Conservation (phyloP, 1,140 invertebrate genomes). For the Babylonia areolata region DNA sequence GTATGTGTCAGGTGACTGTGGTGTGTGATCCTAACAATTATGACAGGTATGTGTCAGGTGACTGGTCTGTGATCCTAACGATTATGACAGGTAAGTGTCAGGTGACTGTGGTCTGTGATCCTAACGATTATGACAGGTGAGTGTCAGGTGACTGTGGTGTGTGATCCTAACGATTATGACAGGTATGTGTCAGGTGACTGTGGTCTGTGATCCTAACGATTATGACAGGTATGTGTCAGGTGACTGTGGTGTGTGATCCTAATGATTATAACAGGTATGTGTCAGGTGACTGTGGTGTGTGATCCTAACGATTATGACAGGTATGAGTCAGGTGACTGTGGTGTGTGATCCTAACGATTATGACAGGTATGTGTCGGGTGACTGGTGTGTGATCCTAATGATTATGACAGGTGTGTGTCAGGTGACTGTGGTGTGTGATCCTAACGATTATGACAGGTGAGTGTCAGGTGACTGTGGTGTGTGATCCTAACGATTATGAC, state of each 20-base stretch:
- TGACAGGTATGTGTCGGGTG: background rate
- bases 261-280: background rate
- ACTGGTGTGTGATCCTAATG: background rate
- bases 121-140: background rate
- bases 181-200: too few species aligned
- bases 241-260: too few species aligned
- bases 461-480: too few species aligned
- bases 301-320: background rate
- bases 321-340: too few species aligned
- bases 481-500: background rate
- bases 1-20: constrained; percentile 90
- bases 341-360: background rate
- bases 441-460: background rate
- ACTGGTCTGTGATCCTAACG: background rate
- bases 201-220: background rate
- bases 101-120: too few species aligned
- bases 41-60: background rate
- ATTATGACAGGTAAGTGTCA: background rate
- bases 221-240: background rate
- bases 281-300: too few species aligned
- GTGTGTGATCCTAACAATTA: background rate
- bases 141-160: too few species aligned
- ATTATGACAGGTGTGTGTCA: background rate
- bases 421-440: background rate
- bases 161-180: background rate